Base-by-base conservation (phyloP, 2,888 invertebrate genomes). In the Noctuana brunneofusca region DNA sequence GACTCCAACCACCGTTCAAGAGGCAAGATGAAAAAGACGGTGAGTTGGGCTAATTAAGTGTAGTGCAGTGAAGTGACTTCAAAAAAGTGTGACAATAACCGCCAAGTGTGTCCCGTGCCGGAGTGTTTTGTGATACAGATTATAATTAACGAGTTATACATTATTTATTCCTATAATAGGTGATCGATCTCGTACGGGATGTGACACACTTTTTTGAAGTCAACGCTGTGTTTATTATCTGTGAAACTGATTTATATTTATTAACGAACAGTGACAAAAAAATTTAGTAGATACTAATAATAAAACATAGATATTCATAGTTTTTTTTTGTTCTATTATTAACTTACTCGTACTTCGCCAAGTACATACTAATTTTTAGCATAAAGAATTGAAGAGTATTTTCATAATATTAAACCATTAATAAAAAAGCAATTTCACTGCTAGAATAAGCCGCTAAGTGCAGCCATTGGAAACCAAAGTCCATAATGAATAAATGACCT, bases 11-110 rank as follows among this genome's bases (percentile, higher is more conserved):
- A 88, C 83, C 84, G 79, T 83, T 78, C 84, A 81, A 87, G 89
- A 89, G 87, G 86, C 89, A 89, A 77, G 71, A 90, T 90, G 90
- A 90, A 83, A 84, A 87, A 71, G 79, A 76, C 89, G 89, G 90
- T 90, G 90, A 90, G 91, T 89, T 81, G 63, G 67, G 76, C 63
- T 53, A 63, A 66, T 48, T 58, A 58, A 71, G 74, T 75, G 74
- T 49, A 55, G 73, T 72, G 70, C 65, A 73, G 80, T 80, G 82
- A 69, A 79, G 83, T 84, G 86, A 81, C 87, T 89, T 89, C 88
- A 86, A 87, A 89, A 87, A 86, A 84, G 86, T 84, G 85, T 74
- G 63, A 59, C 59, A 62, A 53, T 65, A 67, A 66, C 54, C 66
- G 63, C 43, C 67, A 58, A 67, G 75, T 79, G 81, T 74, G 74